Base-by-base conservation (phyloP, 1,140 invertebrate genomes). In the Bombus soroeensis region DNA sequence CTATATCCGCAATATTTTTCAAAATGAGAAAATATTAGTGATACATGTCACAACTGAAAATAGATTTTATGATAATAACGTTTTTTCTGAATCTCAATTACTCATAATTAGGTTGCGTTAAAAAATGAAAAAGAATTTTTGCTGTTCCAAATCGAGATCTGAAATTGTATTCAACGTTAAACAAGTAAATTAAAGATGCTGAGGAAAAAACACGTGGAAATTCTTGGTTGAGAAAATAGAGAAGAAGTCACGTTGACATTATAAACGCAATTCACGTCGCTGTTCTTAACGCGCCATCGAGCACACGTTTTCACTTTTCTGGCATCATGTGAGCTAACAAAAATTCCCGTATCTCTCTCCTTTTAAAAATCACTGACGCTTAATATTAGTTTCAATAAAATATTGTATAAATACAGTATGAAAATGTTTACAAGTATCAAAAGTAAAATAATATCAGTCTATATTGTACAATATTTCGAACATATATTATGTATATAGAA, bases 211-310 rank as follows among this genome's bases (percentile, higher is more conserved):
- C 62, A 37, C 22, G n/a, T 66, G 25, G 39, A 78, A 66, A 43
- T 43, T 66, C 18, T 78, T 34, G 57, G 37, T 43, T 64, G 22
- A 9, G 41, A 66, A 64, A 64, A 32, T 41, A 34, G 39, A 1
- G 22, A 43, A 41, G 28, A 41, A 66, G 39, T 66, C 59, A 78
- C 59, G 57, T 77, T 22, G 53, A 28, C 34, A 59, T 77, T 41
- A 66, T 28, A 28, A 66, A 78, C 76, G n/a, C 76, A n/a, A 66
- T 34, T 64, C 76, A 78, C 76, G 76, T 78, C 59, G 6, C 39
- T 66, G 39, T 43, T 66, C 76, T 78, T 66, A 66, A 78, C 59
- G 59, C 76, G 66, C 28, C 57, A 62, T n/a, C 37, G 76, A 22
- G 28, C n/a, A 64, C 37, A 64, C 76, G 39, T 62, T 78, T 62